Base-by-base conservation (phyloP, 2,113 vertebrate genomes). In the Nothocercus julius region DNA sequence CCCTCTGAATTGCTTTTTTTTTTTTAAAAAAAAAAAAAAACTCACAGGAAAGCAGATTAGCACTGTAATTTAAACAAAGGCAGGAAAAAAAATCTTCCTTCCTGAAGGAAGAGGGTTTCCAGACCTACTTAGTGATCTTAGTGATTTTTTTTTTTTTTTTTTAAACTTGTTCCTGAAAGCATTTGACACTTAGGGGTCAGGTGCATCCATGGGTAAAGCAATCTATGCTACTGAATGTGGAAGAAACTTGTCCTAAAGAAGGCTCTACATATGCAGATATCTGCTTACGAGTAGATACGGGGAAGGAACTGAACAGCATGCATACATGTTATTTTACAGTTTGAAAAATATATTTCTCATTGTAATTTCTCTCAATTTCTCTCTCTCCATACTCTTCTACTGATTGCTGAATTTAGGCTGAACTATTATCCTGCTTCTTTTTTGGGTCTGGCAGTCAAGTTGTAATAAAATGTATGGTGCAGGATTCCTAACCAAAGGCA, bases 41-140 rank as follows among this genome's bases (percentile, higher is more conserved):
- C 69, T 76, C 83, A 80, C 54, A 86, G 82, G 79, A 54, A 82
- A 89, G 68, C 36, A 92, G 73, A 73, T 83, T 84, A 90, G 45
- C 69, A 45, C 27, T 82, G 49, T 70, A 83, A 92, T 90, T 78
- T 74, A 93, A 53, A 79, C 18, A 76, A 88, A 70, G 14, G 20
- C 30, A 49, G 44, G 14, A 32, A 79, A 70, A 76, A 87, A 38
- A 54, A 44, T 44, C 42, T 13, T 20, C 49, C 61, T 47, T 47
- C 45, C 54, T 34, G 69, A 69, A 79, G 40, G 21, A 34, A 59
- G 44, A 45, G 88, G 59, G 30, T 92, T 94, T 87, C 42, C 59
- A 83, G 51, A 85, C 75, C 67, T 78, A 9, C 42, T 49, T 72
- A 53, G 30, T 30, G 6, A 40, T 63, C n/a, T n/a, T n/a, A n/a